Conservation (phyloP, 2,888 invertebrate species). For the Pachliopta kotzebuea region DNA sequence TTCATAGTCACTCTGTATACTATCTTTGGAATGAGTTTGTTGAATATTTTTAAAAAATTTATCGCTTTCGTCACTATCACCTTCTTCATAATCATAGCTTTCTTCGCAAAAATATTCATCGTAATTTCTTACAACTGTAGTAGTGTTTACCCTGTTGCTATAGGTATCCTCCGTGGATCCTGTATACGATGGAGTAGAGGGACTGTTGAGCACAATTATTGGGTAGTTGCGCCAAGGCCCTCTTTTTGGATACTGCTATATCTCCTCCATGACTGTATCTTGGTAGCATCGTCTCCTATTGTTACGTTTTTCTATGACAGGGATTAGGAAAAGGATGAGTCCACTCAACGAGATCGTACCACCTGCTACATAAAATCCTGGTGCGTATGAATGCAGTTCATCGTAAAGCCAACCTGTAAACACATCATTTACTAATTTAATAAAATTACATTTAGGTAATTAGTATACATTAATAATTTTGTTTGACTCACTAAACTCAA, state of each 20-base stretch:
- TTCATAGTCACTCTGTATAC: constrained; percentile 50
- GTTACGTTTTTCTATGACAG: constrained; percentile 81
- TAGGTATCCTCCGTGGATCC: constrained; percentile 57
- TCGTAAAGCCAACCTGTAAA: constrained; percentile 92
- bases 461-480: too few relatives aligned
- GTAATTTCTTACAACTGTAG: constrained; percentile 60
- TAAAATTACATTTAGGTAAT: too few relatives aligned
- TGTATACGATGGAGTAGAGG: constrained; percentile 64
- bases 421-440: background rate
- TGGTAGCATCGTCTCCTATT: constrained; percentile 47
- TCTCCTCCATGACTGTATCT: constrained; percentile 58
- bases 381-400: constrained; percentile 86
- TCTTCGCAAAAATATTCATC: constrained; percentile 54
- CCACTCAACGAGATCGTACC: constrained; percentile 92
- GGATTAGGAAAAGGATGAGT: constrained; percentile 91
- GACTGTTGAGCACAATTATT: constrained; percentile 67
- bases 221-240: constrained; percentile 48
- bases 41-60: constrained; percentile 46
- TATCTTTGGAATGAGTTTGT: constrained; percentile 71
- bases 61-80: constrained; percentile 52
- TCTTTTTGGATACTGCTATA: constrained; percentile 61
- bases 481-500: too few relatives aligned
- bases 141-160: constrained; percentile 73
- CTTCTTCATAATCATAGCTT: constrained; percentile 55
- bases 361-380: constrained; percentile 94